phyloP scores from a whole-genome alignment of 2,113 vertebrate species.

The Sterrhoptilus dennistouni region DNA sequence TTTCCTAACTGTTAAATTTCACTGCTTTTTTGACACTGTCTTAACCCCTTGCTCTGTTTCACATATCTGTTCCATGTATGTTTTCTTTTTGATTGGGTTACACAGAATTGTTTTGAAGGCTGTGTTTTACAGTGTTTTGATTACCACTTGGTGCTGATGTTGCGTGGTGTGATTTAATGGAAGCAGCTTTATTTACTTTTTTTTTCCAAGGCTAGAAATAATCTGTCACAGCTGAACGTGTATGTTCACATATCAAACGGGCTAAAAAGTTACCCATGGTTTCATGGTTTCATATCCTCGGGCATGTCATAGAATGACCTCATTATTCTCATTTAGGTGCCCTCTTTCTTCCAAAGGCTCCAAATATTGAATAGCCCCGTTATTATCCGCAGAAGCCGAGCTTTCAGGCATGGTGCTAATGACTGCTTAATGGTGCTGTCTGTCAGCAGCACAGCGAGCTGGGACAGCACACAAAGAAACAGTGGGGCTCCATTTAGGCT shows the following conservation, averaged over 20 bases:
- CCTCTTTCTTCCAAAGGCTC: conserved; percentile 21
- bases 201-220: not conserved
- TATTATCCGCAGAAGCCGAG: conserved; percentile 61
- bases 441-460: conserved; percentile 67
- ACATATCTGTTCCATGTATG: not conserved
- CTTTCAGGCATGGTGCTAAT: conserved; percentile 69
- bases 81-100: not conserved
- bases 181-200: not conserved
- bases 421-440: conserved; percentile 75
- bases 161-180: not conserved
- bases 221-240: not conserved
- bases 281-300: conserved; percentile 48
- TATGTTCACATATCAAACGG: conserved; percentile 12
- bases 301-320: conserved; percentile 54
- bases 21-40: not conserved
- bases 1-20: not conserved
- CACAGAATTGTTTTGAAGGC: conserved; percentile 3
- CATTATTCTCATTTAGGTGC: conserved; percentile 61
- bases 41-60: not conserved
- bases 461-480: conserved; percentile 61
- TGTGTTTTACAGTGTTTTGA: conserved; percentile 31
- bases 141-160: not conserved
- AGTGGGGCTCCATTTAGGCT: conserved; percentile 1
- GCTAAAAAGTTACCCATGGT: conserved; percentile 44
- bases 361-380: conserved; percentile 50